Evolutionary conservation across 2,888 invertebrate genomes (phyloP), one percentile per base, ranked within the genome.

Genomic region (Lottia scabra): DNA sequence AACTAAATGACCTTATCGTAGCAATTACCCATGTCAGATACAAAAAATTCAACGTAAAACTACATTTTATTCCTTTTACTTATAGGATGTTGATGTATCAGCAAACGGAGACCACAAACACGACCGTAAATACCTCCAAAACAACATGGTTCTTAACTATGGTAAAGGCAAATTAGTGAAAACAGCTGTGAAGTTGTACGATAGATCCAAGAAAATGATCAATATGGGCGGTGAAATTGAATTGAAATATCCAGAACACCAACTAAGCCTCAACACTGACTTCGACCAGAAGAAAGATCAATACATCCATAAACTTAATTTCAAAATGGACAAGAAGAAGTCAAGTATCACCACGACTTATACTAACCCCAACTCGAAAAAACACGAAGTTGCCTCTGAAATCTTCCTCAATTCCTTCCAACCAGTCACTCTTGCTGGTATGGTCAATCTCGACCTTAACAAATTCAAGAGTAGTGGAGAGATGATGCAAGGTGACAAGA

Each of bases 61-160:
- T 10, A 38, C 38, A 38, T 38, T 38, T 38, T 8, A 8, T 38
- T 38, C 38, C 3, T 38, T 38, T 8, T 30, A 30, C 30, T 6
- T 38, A 10, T 38, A 38, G 38, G 38, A 38, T 38, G 38, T 38
- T 38, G 38, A 38, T 38, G 38, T 38, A 38, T 38, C 38, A 38
- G 38, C 38, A 1, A 75, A 71, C 23, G 81, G 80, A 19, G 76
- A 75, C 10, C 80, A 83, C 45, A 73, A 72, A 19, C 78, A 81
- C 46, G 69, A 72, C 19, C 65, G 70, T 43, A 75, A 74, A 27
- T 73, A 71, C 48, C 72, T 75, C 23, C 43, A 72, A 63, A 46
- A 56, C n/a, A 66, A 63, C 13, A 12, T 71, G 26, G 68, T 65
- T 65, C 64, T 73, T 5, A 63, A 63, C 63, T 44, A 65, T 67